phyloP scores from a whole-genome alignment of 2,797 vertebrate species.

The Luscinia megarhynchos region DNA sequence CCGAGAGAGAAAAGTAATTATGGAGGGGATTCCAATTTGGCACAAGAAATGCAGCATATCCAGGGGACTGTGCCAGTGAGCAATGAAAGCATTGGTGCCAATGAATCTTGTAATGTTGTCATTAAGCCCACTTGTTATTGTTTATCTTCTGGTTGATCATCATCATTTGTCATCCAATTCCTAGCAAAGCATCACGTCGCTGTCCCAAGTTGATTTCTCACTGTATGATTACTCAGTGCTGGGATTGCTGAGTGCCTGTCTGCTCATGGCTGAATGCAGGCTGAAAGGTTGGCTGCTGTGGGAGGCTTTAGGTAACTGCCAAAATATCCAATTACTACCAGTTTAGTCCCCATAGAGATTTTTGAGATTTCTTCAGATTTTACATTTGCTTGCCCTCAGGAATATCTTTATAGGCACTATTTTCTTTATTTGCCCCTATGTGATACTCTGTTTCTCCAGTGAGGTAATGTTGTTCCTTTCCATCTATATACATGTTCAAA shows the following conservation, averaged over 20 bases:
- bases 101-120: not conserved
- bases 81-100: not conserved
- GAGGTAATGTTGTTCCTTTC: not conserved
- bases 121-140: constrained; percentile 26
- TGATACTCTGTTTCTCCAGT: not conserved
- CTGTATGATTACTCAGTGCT: not conserved
- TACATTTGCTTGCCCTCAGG: not conserved
- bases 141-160: constrained; percentile 33
- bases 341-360: not conserved
- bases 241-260: not conserved
- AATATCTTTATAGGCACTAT: not conserved
- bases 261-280: not conserved
- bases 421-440: not conserved
- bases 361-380: not conserved
- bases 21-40: not conserved
- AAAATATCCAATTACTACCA: not conserved
- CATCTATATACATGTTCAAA: not conserved
- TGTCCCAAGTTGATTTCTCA: not conserved
- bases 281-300: not conserved
- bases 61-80: not conserved
- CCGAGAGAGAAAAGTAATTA: not conserved
- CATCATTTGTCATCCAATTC: constrained; percentile 19
- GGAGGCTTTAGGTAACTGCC: not conserved
- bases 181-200: not conserved
- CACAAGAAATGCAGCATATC: not conserved